These are phyloP conservation scores for Pecten maximus DNA, from an alignment of 2,888 invertebrate genomes.

Conservation along the genomic window DNA sequence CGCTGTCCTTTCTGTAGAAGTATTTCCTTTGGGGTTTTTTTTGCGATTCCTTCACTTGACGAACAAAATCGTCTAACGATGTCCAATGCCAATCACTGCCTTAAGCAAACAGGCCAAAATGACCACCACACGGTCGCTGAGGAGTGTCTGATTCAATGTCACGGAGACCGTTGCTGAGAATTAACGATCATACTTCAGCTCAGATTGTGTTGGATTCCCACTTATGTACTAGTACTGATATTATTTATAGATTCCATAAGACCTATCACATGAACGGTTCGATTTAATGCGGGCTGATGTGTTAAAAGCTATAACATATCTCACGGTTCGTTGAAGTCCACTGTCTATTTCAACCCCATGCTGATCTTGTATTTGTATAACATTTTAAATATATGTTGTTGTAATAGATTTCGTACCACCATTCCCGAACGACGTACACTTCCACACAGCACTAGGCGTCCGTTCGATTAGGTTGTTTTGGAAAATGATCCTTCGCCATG, in stretches of 20 bases:
- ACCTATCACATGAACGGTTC: not conserved
- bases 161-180: not conserved
- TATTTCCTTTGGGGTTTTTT: not conserved
- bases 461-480: slow-evolving; percentile 22
- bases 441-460: not conserved
- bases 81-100: not conserved
- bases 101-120: not conserved
- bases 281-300: not conserved
- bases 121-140: not conserved
- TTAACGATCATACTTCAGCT: not conserved
- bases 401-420: not conserved
- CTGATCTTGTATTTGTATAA: not conserved
- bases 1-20: not conserved
- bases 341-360: slow-evolving; percentile 22
- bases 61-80: not conserved
- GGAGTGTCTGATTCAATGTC: not conserved
- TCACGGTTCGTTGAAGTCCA: not conserved
- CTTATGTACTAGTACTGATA: not conserved
- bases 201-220: not conserved
- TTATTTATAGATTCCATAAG: not conserved
- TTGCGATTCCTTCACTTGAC: not conserved
- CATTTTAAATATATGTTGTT: not conserved
- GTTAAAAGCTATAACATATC: not conserved
- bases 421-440: not conserved
- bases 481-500: not conserved